Evolutionary conservation across 2,797 vertebrate species (phyloP), one percentile per base, ranked within the genome.

Genomic region (Helostoma temminkii): DNA sequence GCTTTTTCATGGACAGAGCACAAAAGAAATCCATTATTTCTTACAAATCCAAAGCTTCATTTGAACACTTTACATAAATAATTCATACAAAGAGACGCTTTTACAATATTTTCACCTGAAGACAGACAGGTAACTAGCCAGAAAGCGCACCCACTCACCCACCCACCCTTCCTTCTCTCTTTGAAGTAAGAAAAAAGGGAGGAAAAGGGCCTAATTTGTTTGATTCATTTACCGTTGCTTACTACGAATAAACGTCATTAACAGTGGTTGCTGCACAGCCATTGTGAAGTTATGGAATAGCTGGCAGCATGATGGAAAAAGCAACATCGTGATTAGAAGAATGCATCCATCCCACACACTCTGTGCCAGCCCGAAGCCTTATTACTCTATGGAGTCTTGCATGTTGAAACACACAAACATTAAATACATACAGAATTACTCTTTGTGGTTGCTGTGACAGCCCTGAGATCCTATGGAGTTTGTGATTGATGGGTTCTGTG

Each of bases 41-140:
- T 78, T 62, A 59, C 68, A 89, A 91, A 86, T 26, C 30, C 58
- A 58, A 62, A 82, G 71, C 89, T 90, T 90, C 77, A 89, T 89
- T 89, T 83, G 76, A 90, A 90, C 89, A 79, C 85, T 88, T 81
- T 71, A 71, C 85, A 90, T 91, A 80, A 92, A 93, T 93, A 88
- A 93, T 93, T 91, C 82, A 93, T 84, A 74, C 67, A 62, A 71
- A 80, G 36, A 78, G 62, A 85, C 63, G 85, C 85, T 85, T 89
- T 89, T 81, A 80, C 74, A 78, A 68, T 76, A 82, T 89, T 87
- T 91, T 85, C 75, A 90, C 86, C 87, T 90, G 83, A 75, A 90
- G 88, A 91, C 74, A 82, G 81, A 78, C 80, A 86, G 66, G 61
- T 83, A 86, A 74, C 73, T 64, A 81, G 74, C 11, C 30, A 68